Evolutionary conservation across 2,113 vertebrate species (phyloP).

Genomic region (Dipodomys spectabilis): DNA sequence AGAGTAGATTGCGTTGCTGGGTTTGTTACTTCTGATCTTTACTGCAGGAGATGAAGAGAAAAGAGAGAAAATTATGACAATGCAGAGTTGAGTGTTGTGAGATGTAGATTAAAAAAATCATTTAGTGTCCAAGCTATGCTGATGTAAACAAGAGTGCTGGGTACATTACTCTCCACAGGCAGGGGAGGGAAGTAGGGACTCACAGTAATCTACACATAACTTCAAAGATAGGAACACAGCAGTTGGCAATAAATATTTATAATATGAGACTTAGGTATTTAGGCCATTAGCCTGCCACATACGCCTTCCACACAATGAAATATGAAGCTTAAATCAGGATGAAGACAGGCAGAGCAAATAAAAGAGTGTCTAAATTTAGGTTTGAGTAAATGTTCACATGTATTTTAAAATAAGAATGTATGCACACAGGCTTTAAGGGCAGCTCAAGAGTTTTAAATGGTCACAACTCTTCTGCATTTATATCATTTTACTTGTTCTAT

Average conservation of each 20-base stretch:
- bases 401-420: conserved; percentile 77
- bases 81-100: conserved; percentile 76
- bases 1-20: conserved; percentile 37
- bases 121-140: conserved; percentile 59
- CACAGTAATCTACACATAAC: conserved; percentile 73
- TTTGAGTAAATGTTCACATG: conserved; percentile 50
- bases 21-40: conserved; percentile 71
- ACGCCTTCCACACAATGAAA: conserved; percentile 78
- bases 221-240: conserved; percentile 83
- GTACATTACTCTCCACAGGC: conserved; percentile 57
- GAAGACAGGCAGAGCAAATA: conserved; percentile 84
- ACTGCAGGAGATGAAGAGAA: conserved; percentile 47
- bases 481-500: conserved; percentile 62
- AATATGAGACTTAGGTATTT: conserved; percentile 83
- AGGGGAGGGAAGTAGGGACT: conserved; percentile 56
- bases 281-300: conserved; percentile 82
- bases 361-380: conserved; percentile 78
- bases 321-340: conserved; percentile 81
- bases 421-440: conserved; percentile 2
- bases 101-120: conserved; percentile 60
- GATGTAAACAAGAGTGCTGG: conserved; percentile 72
- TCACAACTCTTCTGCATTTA: conserved; percentile 70
- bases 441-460: conserved; percentile 42
- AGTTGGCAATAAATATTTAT: conserved; percentile 87
- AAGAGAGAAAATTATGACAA: conserved; percentile 70